phyloP scores from a whole-genome alignment of 37 sponge, comb jelly and placozoan species.

The Ephydatia muelleri region DNA sequence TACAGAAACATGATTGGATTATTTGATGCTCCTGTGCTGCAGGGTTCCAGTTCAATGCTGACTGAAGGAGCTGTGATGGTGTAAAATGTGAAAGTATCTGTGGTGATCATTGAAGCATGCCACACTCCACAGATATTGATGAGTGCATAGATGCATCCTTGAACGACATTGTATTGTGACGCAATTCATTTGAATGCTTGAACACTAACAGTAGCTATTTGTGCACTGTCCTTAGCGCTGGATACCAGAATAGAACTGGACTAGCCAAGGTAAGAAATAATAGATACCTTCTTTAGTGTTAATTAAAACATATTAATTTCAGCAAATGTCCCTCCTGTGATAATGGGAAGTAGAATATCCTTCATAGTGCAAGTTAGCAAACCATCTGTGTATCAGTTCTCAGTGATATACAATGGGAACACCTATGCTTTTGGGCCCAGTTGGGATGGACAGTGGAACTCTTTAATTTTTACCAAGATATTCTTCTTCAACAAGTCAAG shows the following conservation, averaged over 20 bases:
- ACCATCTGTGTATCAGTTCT: not conserved
- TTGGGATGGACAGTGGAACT: not conserved
- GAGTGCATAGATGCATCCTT: slow-evolving; percentile 2
- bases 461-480: not conserved
- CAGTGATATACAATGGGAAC: not conserved
- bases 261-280: slow-evolving; percentile 1
- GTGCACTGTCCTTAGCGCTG: not conserved
- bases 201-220: slow-evolving; percentile 6
- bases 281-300: no score
- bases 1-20: not conserved
- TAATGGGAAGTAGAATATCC: not conserved
- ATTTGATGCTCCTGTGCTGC: not conserved
- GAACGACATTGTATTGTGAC: not conserved
- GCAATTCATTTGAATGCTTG: not conserved
- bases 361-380: not conserved
- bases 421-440: not conserved
- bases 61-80: not conserved
- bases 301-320: not conserved
- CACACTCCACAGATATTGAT: slow-evolving; percentile 10
- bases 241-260: slow-evolving; percentile 7
- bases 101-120: not conserved
- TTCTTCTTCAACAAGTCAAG: not conserved
- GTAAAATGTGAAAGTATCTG: not conserved
- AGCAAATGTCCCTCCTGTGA: not conserved
- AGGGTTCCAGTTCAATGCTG: slow-evolving; percentile 7